A percentile compares a stretch with the other conserved stretches of the same genome.
Evolutionary conservation across 2,113 vertebrate species (phyloP).

Genomic region (Bufo gargarizans): DNA sequence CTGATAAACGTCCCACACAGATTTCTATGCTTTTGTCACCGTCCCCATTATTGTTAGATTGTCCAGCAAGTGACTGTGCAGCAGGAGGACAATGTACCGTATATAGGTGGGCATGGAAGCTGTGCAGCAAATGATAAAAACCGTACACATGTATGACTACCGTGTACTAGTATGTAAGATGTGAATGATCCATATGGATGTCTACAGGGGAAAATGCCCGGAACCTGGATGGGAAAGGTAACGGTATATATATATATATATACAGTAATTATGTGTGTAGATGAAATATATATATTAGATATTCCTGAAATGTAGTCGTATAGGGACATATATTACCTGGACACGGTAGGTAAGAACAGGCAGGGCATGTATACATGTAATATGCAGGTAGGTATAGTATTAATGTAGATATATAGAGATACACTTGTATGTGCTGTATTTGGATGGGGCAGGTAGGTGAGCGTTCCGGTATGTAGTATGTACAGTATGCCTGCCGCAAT

Average conservation of each 20-base stretch:
- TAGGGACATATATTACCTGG: too few species aligned
- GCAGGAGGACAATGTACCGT: background rate
- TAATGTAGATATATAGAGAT: background rate
- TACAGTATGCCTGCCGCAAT: too few species aligned
- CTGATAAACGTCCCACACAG: background rate
- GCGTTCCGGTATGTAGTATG: background rate
- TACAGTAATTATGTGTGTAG: too few species aligned
- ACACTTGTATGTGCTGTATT: background rate
- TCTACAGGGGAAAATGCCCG: too few species aligned
- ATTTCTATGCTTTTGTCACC: background rate
- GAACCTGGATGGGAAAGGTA: too few species aligned
- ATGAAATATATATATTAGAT: too few species aligned
- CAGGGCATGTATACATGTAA: background rate
- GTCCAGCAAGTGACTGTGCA: background rate
- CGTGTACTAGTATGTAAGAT: background rate
- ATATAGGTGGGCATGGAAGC: background rate
- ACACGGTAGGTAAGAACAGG: too few species aligned
- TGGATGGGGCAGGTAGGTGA: background rate
- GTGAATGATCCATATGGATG: too few species aligned
- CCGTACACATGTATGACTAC: background rate
- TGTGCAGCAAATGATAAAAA: too few species aligned
- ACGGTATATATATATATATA: too few species aligned
- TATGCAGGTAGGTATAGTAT: background rate
- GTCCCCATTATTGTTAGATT: too few species aligned
- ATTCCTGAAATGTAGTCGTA: too few species aligned